These are phyloP conservation scores for Ferrisia virgata DNA, from an alignment of 2,888 invertebrate species.

Conservation along the genomic window DNA sequence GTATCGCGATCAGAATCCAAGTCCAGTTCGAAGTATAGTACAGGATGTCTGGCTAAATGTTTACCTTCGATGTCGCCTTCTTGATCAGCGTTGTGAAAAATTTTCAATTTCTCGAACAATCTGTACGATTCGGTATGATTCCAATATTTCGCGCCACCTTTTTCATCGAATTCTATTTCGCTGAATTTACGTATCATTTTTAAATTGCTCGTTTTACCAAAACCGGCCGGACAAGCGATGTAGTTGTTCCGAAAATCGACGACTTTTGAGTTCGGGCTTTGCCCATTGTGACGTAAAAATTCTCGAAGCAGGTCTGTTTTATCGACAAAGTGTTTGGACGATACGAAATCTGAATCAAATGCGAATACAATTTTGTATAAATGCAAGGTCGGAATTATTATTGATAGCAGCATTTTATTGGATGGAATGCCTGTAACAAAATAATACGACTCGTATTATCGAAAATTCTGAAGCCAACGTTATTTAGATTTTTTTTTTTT, in stretches of 20 bases:
- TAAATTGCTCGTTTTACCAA: not conserved
- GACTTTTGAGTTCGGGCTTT: no score
- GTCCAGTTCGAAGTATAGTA: not conserved
- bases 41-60: not conserved
- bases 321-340: not conserved
- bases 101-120: not conserved
- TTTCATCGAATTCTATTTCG: not conserved
- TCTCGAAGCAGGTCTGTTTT: not conserved
- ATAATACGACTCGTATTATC: no score
- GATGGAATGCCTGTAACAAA: not conserved
- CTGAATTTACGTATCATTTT: not conserved
- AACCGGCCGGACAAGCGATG: not conserved
- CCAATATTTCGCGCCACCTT: not conserved
- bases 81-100: not conserved
- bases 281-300: not conserved
- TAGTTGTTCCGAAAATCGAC: not conserved
- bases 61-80: not conserved
- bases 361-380: not conserved
- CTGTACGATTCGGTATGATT: not conserved
- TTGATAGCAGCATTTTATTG: not conserved
- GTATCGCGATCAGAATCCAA: not conserved
- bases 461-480: no score
- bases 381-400: not conserved
- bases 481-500: no score
- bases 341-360: not conserved